These are phyloP conservation scores for Idris sp. DNA, from an alignment of 1,140 invertebrate genomes.

Conservation along the genomic window DNA sequence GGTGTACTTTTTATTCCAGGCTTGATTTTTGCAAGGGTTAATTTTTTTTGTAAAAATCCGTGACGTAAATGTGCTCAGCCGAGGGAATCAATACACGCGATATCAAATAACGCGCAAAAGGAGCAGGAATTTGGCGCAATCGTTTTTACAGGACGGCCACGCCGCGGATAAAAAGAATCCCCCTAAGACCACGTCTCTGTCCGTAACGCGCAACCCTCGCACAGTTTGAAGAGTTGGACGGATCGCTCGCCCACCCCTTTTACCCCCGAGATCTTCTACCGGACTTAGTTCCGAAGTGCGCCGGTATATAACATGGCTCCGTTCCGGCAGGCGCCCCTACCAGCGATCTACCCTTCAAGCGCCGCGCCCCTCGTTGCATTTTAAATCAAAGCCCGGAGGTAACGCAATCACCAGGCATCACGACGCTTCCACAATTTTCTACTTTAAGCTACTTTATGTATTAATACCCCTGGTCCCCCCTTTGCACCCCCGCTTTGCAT, in stretches of 20 bases:
- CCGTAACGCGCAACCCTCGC: constrained; percentile 38
- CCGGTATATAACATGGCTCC: constrained; percentile 62
- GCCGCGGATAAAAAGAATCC: constrained; percentile 56
- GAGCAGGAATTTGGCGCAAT: constrained; percentile 43
- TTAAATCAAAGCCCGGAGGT: constrained; percentile 79
- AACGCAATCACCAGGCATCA: constrained; percentile 79
- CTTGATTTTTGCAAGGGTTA: no score
- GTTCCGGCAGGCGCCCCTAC: constrained; percentile 66
- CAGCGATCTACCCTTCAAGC: constrained; percentile 53
- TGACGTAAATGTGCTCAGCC: constrained; percentile 17
- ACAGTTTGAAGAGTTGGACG: constrained; percentile 56
- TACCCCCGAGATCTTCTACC: constrained; percentile 48
- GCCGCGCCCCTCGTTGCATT: constrained; percentile 75
- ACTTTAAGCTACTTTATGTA: constrained; percentile 80
- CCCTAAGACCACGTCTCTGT: constrained; percentile 35
- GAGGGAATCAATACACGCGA: constrained; percentile 42
- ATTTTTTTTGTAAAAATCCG: no score
- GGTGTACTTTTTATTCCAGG: no score
- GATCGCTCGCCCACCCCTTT: constrained; percentile 35
- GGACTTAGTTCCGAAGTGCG: constrained; percentile 50
- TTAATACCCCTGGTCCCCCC: constrained; percentile 69
- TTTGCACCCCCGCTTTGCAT: constrained; percentile 24
- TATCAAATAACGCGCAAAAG: constrained; percentile 43
- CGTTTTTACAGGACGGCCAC: constrained; percentile 33
- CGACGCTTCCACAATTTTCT: constrained; percentile 80